These are phyloP conservation scores for Drosophila persimilis DNA, from an alignment of 1,140 invertebrate species.

Conservation along the genomic window DNA sequence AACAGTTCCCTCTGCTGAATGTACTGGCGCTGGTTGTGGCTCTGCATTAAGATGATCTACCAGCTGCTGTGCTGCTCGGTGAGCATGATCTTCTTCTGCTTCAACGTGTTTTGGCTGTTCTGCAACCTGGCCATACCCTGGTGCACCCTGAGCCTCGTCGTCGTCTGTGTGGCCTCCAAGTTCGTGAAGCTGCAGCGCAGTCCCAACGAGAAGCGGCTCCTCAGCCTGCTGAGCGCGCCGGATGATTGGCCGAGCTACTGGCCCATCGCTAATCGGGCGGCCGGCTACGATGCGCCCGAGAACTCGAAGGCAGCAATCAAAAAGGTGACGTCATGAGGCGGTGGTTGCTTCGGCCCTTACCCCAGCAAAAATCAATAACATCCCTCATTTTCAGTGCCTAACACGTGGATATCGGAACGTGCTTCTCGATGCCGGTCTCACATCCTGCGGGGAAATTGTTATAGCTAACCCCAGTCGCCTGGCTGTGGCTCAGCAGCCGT, in stretches of 20 bases:
- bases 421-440: constrained; percentile 73
- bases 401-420: constrained; percentile 77
- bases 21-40: constrained; percentile 73
- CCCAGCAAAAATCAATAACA: constrained; percentile 72
- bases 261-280: constrained; percentile 78
- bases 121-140: constrained; percentile 81
- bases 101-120: constrained; percentile 79
- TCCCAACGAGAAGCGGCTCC: constrained; percentile 73
- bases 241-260: constrained; percentile 74
- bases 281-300: constrained; percentile 80
- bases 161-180: constrained; percentile 77
- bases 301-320: constrained; percentile 79
- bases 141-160: constrained; percentile 69
- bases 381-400: constrained; percentile 66
- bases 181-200: constrained; percentile 77
- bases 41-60: constrained; percentile 78
- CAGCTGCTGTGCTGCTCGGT: constrained; percentile 71
- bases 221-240: constrained; percentile 56
- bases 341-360: constrained; percentile 18
- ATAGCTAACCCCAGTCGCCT: constrained; percentile 73
- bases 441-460: constrained; percentile 76
- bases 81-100: constrained; percentile 74
- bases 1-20: constrained; percentile 63
- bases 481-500: constrained; percentile 59
- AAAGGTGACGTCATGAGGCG: constrained; percentile 64